A percentile compares a stretch with the other conserved stretches of the same genome.
phyloP scores from a whole-genome alignment of 2,113 vertebrate genomes.

The Arvicanthis niloticus region DNA sequence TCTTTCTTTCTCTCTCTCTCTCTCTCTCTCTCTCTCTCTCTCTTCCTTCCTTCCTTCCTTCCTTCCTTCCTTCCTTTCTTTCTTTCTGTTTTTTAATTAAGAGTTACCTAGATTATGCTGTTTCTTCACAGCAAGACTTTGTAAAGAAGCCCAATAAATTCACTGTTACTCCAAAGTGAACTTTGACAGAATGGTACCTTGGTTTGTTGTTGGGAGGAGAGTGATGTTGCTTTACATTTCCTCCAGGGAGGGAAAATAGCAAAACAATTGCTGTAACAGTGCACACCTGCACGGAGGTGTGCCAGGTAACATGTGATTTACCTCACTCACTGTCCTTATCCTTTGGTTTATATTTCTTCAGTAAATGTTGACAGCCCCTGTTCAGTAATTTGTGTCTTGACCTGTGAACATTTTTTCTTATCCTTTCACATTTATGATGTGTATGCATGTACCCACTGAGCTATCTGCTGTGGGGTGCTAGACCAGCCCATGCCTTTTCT shows the following conservation, averaged over 20 bases:
- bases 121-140: background rate
- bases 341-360: background rate
- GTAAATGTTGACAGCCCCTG: background rate
- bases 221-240: background rate
- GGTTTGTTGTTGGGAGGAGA: background rate
- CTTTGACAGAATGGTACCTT: background rate
- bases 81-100: background rate
- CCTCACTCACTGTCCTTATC: background rate
- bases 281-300: too few relatives aligned
- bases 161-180: background rate
- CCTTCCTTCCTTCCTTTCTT: too few relatives aligned
- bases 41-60: background rate
- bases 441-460: background rate
- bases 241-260: background rate
- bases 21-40: accelerated
- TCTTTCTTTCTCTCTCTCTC: background rate
- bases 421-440: background rate
- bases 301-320: too few relatives aligned
- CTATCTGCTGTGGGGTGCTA: background rate
- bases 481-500: background rate
- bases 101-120: background rate
- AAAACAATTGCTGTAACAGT: background rate
- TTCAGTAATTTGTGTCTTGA: background rate
- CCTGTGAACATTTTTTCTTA: background rate
- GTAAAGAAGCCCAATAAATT: background rate